A percentile compares a stretch with the other conserved stretches of the same genome.
These are phyloP conservation scores for Melopsittacus undulatus DNA, from an alignment of 2,797 vertebrate genomes.

Conservation along the genomic window DNA sequence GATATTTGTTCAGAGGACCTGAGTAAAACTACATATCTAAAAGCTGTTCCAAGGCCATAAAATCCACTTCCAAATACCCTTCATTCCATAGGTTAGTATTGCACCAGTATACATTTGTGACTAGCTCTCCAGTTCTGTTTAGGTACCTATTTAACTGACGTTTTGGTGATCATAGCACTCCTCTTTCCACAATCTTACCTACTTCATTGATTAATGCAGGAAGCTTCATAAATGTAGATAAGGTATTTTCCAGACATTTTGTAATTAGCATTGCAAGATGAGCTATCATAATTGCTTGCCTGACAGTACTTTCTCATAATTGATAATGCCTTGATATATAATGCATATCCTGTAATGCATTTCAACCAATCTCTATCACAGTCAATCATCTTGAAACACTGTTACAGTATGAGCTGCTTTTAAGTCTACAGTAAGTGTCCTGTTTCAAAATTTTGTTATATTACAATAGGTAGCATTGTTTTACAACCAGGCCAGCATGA, in stretches of 20 bases:
- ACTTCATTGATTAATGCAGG: constrained; percentile 26
- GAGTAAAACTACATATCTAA: background rate
- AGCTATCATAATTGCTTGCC: constrained; percentile 54
- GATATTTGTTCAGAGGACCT: background rate
- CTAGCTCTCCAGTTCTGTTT: background rate
- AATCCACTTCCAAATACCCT: background rate
- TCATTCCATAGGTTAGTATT: background rate
- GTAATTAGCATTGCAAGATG: constrained; percentile 51
- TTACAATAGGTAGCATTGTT: background rate
- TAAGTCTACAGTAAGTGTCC: background rate
- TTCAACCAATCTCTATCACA: constrained; percentile 40
- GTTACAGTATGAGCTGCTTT: background rate
- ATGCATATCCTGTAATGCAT: constrained; percentile 55
- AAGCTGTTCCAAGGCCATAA: background rate
- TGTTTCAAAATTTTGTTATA: background rate
- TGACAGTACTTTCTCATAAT: constrained; percentile 53
- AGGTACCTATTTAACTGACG: background rate
- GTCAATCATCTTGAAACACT: constrained; percentile 53
- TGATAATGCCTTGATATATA: constrained; percentile 61
- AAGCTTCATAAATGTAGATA: constrained; percentile 59
- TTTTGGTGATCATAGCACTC: background rate
- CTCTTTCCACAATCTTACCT: background rate
- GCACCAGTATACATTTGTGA: background rate
- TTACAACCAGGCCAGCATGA: background rate
- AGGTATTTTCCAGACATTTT: constrained; percentile 54